Evolutionary conservation across 2,888 invertebrate species (phyloP), one percentile per base, ranked within the genome.

Genomic region (Calliopum simillimum): DNA sequence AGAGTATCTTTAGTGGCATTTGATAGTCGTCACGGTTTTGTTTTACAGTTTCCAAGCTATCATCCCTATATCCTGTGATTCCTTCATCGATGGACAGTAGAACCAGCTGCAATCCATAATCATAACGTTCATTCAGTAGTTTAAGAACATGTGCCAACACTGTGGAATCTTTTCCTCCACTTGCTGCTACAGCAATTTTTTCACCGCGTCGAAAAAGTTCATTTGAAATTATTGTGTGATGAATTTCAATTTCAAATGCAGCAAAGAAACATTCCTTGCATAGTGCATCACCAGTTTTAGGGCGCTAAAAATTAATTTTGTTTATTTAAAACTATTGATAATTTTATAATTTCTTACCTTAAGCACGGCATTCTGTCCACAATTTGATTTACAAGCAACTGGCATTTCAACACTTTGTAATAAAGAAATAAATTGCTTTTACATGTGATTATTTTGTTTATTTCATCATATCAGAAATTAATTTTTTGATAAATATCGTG

Each of bases 1-100:
- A 98, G 8, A 99, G 88, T 73, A 99, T 96, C 88, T 95, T 97
- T 51, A 99, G 87, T 1, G 97, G 93, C 88, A 99, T 92, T 78
- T 91, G 91, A 88, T 99, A 99, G 84, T 99, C 97, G 79, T 94
- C 92, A 69, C 95, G 90, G 84, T 99, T 99, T 82, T 94, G 91
- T 84, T 98, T 96, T 0, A 99, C 99, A 1, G 98, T 98, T 87
- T 98, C 94, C 68, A 98, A 88, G 84, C 98, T 98, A 84, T 99
- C 98, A 86, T 99, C 98, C 77, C 99, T 88, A 84, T 96, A 96
- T 1, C 96, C 94, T 74, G 96, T 97, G 75, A 99, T 99, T 69
- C 99, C 98, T 89, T 99, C 99, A 85, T 99, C 99, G 75, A 99
- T 97, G 0, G 99, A 99, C 49, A 99, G 88, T 41, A 99, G 88